Percentiles rank a stretch among this genome's conserved stretches.
phyloP scores from a whole-genome alignment of 2,888 invertebrate genomes.

The Gasteruption jaculator region DNA sequence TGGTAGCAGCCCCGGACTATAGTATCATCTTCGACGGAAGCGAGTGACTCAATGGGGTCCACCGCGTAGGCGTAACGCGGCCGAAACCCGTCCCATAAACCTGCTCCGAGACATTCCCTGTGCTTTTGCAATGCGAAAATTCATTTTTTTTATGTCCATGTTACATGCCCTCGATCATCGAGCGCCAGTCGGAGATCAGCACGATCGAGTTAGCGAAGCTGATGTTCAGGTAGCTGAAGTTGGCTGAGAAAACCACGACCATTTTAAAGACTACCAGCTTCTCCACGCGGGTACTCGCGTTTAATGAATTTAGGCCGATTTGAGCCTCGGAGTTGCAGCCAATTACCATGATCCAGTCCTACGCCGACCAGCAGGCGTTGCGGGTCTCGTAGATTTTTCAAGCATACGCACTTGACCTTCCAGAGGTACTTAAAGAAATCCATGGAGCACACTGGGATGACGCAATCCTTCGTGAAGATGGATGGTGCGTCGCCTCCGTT shows the following conservation, averaged over 20 bases:
- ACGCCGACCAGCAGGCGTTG: conserved; percentile 30
- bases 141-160: too few relatives aligned
- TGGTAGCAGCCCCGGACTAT: conserved; percentile 23
- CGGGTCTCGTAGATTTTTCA: conserved; percentile 17
- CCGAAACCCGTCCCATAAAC: too few relatives aligned
- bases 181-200: conserved; percentile 27
- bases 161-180: conserved; percentile 17
- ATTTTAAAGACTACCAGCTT: conserved; percentile 6
- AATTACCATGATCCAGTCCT: conserved; percentile 31
- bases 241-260: conserved; percentile 30
- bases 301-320: conserved; percentile 1
- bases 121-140: too few relatives aligned
- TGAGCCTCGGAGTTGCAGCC: conserved; percentile 26
- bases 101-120: too few relatives aligned
- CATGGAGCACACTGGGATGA: conserved; percentile 21
- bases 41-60: not conserved
- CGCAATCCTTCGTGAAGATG: conserved; percentile 12
- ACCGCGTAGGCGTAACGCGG: conserved; percentile 6
- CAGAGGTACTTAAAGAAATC: conserved; percentile 24
- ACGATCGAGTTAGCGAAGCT: conserved; percentile 22
- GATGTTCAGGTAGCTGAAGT: conserved; percentile 29
- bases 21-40: conserved; percentile 21
- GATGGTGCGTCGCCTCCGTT: conserved; percentile 22
- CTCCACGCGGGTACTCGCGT: conserved; percentile 4
- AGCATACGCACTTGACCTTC: conserved; percentile 21